Percentiles rank a stretch among this genome's conserved stretches.
phyloP scores from a whole-genome alignment of 1,140 invertebrate species.

The Contarinia nasturtii region DNA sequence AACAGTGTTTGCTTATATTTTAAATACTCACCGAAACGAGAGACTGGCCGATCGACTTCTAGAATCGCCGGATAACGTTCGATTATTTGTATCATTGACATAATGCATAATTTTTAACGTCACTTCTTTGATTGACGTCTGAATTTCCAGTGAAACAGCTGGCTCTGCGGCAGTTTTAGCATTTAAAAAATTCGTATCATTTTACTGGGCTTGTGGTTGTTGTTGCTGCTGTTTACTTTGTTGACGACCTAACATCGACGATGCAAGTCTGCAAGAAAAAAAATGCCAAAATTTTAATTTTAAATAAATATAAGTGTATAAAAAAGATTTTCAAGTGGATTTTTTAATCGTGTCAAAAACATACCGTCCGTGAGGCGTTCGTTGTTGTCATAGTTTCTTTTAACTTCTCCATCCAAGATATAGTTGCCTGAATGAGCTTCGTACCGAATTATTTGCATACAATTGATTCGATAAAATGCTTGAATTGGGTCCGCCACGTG shows the following conservation, averaged over 20 bases:
- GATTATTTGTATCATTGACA: conserved; percentile 45
- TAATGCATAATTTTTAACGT: conserved; percentile 82
- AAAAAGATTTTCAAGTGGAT: too few relatives aligned
- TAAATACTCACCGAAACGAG: conserved; percentile 22
- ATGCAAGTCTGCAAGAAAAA: conserved; percentile 34
- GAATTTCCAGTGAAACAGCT: conserved; percentile 53
- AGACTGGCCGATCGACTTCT: conserved; percentile 25
- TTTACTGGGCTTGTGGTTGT: conserved; percentile 10
- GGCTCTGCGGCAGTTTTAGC: conserved; percentile 9
- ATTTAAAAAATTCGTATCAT: conserved; percentile 7
- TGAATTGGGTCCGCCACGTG: conserved; percentile 19
- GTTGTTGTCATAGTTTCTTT: conserved; percentile 51
- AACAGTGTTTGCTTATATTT: too few relatives aligned
- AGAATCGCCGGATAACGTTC: conserved; percentile 19
- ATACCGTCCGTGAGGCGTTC: conserved; percentile 64
- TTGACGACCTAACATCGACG: conserved; percentile 33
- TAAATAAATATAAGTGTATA: too few relatives aligned
- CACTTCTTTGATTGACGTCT: conserved; percentile 77
- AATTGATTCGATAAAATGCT: conserved; percentile 17
- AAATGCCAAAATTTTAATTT: too few relatives aligned
- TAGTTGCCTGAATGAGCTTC: conserved; percentile 47
- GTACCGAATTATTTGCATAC: too few relatives aligned
- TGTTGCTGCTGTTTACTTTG: conserved; percentile 15
- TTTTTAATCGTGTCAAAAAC: too few relatives aligned
- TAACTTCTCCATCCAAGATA: conserved; percentile 81